These are phyloP conservation scores for Drosophila subobscura DNA, from an alignment of 1,140 invertebrate species.

Conservation along the genomic window DNA sequence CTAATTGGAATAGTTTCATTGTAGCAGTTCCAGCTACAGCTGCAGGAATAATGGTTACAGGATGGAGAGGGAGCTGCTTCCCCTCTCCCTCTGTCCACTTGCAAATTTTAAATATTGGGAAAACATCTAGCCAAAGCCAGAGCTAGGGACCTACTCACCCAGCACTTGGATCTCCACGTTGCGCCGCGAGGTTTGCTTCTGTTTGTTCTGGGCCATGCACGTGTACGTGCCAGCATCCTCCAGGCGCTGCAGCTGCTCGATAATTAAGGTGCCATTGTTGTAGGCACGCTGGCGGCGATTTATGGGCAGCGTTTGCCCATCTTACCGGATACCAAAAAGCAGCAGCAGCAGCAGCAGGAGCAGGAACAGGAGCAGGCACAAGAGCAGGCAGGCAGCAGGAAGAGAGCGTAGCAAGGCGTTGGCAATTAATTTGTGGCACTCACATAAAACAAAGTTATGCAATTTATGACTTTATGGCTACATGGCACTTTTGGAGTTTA, in stretches of 20 bases:
- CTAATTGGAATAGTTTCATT: constrained; percentile 81
- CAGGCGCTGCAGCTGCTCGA: constrained; percentile 90
- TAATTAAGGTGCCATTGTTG: constrained; percentile 93
- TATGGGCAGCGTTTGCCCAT: constrained; percentile 91
- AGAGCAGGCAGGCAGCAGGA: constrained; percentile 1
- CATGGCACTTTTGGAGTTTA: constrained; percentile 28
- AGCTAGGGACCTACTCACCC: constrained; percentile 85
- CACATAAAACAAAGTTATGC: constrained; percentile 64
- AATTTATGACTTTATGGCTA: constrained; percentile 59
- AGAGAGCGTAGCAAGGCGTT: constrained; percentile 34
- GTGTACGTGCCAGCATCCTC: constrained; percentile 94
- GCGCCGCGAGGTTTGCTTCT: constrained; percentile 90
- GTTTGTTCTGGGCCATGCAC: constrained; percentile 93
- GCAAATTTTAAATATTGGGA: constrained; percentile 73
- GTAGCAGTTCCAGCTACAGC: constrained; percentile 20
- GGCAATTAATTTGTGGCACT: constrained; percentile 69
- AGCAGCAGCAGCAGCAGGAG: background rate
- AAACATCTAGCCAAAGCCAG: constrained; percentile 16
- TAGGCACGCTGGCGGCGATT: constrained; percentile 94
- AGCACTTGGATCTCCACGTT: constrained; percentile 94
- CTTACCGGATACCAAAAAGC: constrained; percentile 81
- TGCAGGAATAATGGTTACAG: background rate
- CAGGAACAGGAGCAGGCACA: background rate
- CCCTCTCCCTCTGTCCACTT: constrained; percentile 22
- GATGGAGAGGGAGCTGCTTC: too few species aligned